phyloP scores from a whole-genome alignment of 1,140 invertebrate species.

The Battus philenor region DNA sequence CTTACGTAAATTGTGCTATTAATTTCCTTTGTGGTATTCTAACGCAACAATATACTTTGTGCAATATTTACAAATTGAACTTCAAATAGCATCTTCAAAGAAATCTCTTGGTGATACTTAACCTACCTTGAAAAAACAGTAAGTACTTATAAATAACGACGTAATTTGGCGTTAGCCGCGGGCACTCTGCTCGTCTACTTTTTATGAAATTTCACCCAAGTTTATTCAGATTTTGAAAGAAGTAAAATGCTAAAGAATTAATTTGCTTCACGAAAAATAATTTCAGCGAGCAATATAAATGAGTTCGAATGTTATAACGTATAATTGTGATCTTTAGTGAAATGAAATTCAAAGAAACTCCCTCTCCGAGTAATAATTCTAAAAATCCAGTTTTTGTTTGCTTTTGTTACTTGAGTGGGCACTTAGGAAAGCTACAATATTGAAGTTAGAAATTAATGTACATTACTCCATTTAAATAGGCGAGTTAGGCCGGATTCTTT shows the following conservation, averaged over 20 bases:
- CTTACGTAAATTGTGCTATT: background rate
- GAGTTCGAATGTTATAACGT: slow-evolving; percentile 63
- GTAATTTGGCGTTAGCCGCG: slow-evolving; percentile 66
- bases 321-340: slow-evolving; percentile 66
- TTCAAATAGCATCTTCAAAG: slow-evolving; percentile 1
- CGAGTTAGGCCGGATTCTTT: background rate
- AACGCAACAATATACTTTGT: too few relatives aligned
- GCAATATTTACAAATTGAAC: background rate
- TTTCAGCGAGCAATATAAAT: slow-evolving; percentile 62
- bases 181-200: slow-evolving; percentile 57
- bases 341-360: slow-evolving; percentile 51
- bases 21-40: background rate
- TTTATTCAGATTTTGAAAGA: slow-evolving; percentile 69
- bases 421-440: slow-evolving; percentile 13
- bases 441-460: slow-evolving; percentile 14
- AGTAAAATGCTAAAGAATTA: slow-evolving; percentile 70
- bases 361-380: slow-evolving; percentile 36
- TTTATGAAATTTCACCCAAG: slow-evolving; percentile 67
- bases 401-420: slow-evolving; percentile 17
- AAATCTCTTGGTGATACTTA: slow-evolving; percentile 28
- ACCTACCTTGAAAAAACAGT: slow-evolving; percentile 38
- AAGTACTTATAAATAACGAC: slow-evolving; percentile 68
- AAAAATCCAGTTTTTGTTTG: slow-evolving; percentile 24
- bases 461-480: slow-evolving; percentile 3
- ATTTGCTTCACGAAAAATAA: slow-evolving; percentile 67